Evolutionary conservation across 2,113 vertebrate species (phyloP), one percentile per base, ranked within the genome.

Genomic region (Sapajus apella): DNA sequence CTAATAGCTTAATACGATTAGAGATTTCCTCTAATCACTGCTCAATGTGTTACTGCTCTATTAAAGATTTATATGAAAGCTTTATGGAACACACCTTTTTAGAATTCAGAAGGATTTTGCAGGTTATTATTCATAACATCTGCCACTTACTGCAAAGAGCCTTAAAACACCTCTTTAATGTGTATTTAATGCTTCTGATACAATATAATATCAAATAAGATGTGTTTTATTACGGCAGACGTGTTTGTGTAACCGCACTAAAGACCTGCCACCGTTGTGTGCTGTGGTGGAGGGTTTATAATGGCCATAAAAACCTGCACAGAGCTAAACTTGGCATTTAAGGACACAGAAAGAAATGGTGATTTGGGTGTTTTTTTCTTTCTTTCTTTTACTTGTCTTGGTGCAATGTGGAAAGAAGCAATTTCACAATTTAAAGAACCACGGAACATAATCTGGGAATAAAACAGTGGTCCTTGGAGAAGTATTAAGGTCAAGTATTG

Each of bases 41-140:
- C 96, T 98, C 92, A 81, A 75, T 85, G 96, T 97, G 96, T 90
- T 97, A 95, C 89, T 98, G 98, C 85, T 96, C 90, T 95, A 50
- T 91, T 97, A 97, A 97, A 98, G 97, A 98, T 98, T 98, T 97
- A 98, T 98, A 96, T 90, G 83, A 88, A 97, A 97, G 94, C 97
- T 98, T 98, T 98, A 99, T 98, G 97, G 96, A 98, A 98, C 82
- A 91, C 11, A 90, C 75, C 91, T 97, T 97, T 97, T 98, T 95
- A 96, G 96, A 98, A 98, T 98, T 98, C 97, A 97, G 96, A 97
- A 79, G 95, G 95, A 98, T 98, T 98, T 98, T 97, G 93, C 93
- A 47, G 93, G 97, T 98, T 98, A 98, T 98, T 99, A 98, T 98
- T 99, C 98, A 97, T 98, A 98, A 98, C 98, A 98, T 98, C 98